Evolutionary conservation across 2,113 vertebrate species (phyloP).

Genomic region (Caretta caretta): DNA sequence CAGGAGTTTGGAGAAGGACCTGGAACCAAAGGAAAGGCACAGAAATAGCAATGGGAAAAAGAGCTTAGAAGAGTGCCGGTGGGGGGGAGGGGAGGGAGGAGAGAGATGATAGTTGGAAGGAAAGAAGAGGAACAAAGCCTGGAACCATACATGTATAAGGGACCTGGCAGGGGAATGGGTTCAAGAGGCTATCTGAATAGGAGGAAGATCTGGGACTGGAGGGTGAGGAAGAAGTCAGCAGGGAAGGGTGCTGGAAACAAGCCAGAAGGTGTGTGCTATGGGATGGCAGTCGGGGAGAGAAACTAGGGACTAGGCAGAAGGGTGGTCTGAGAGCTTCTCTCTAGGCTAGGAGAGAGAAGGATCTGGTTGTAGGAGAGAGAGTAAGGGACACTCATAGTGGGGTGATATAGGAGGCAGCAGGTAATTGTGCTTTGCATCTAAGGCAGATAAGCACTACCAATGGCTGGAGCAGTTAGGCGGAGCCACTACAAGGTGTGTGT

Average conservation of each 20-base stretch:
- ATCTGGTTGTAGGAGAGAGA: neutral
- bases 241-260: neutral
- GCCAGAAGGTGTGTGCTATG: neutral
- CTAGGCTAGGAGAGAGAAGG: neutral
- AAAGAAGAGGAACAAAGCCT: neutral
- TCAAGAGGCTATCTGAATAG: neutral
- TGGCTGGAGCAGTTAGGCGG: neutral
- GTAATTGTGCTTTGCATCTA: neutral
- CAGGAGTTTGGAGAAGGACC: neutral
- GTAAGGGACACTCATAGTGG: neutral
- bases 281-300: neutral
- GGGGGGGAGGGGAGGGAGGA: neutral
- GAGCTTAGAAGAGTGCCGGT: rapidly evolving
- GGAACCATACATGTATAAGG: neutral
- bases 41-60: neutral
- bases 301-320: neutral
- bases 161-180: neutral
- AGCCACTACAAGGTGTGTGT: neutral
- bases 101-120: neutral
- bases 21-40: neutral
- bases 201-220: neutral
- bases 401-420: neutral
- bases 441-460: neutral
- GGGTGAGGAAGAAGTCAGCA: neutral
- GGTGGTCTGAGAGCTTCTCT: neutral